Conservation (phyloP, 2,797 vertebrate genomes). For the Pampus argenteus region DNA sequence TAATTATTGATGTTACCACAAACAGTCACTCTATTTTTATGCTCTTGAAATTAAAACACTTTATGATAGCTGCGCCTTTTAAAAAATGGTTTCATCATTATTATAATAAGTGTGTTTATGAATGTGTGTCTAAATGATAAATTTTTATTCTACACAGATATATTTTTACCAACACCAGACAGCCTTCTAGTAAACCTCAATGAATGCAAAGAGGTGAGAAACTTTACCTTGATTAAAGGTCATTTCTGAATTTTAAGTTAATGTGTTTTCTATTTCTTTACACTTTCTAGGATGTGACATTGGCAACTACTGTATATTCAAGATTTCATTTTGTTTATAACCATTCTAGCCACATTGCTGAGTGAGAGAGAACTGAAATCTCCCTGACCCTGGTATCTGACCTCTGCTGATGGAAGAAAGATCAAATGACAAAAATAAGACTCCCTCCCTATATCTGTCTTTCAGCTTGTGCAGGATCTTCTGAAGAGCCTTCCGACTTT, state of each 20-base stretch:
- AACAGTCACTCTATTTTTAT: neutral
- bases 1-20: neutral
- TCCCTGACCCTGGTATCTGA: too few relatives aligned
- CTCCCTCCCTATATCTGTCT: slow-evolving; percentile 20
- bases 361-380: neutral
- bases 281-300: neutral
- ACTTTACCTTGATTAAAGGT: neutral
- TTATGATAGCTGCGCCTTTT: neutral
- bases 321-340: neutral
- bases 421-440: neutral
- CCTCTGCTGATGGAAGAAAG: too few relatives aligned
- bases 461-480: slow-evolving; percentile 94
- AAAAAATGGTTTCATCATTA: neutral
- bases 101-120: neutral
- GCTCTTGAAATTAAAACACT: neutral
- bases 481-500: slow-evolving; percentile 92
- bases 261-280: neutral
- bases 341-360: too few relatives aligned
- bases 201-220: slow-evolving; percentile 96
- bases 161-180: slow-evolving; percentile 98
- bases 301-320: neutral
- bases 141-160: slow-evolving; percentile 85
- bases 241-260: neutral
- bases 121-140: slow-evolving; percentile 10
- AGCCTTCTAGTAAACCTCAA: slow-evolving; percentile 97